Conservation (phyloP, 2,888 invertebrate species). For the Pristionchus japonicus region DNA sequence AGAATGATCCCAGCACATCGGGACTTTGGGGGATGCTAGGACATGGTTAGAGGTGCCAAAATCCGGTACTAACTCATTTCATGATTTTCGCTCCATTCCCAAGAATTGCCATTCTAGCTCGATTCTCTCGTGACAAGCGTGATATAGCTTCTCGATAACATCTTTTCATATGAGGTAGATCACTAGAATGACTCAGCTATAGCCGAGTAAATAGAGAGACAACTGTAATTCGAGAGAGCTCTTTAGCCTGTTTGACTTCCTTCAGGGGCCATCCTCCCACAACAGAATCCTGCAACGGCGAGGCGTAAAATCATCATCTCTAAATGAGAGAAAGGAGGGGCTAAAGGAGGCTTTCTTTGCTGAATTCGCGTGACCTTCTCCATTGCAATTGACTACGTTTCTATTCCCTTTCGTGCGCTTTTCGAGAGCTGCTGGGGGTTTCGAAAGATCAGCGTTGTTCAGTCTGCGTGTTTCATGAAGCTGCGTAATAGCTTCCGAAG, state of each 20-base stretch:
- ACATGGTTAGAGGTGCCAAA: too few species aligned
- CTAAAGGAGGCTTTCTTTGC: neutral
- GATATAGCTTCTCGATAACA: neutral
- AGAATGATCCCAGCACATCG: too few species aligned
- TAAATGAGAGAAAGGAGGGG: constrained; percentile 6
- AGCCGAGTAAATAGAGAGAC: neutral
- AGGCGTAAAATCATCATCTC: neutral
- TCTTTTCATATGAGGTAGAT: neutral
- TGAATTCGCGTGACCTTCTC: constrained; percentile 5
- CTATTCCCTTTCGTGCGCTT: neutral
- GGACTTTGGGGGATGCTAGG: too few species aligned
- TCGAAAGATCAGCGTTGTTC: too few species aligned
- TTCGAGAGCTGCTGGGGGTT: too few species aligned
- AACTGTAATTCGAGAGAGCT: neutral
- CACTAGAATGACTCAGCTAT: neutral
- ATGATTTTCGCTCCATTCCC: too few species aligned
- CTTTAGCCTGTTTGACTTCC: neutral
- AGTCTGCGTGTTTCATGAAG: too few species aligned
- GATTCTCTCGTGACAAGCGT: too few species aligned
- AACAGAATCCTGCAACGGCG: neutral
- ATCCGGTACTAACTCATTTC: too few species aligned
- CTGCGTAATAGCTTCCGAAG: too few species aligned
- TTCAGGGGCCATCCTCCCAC: neutral
- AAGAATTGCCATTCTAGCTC: too few species aligned
- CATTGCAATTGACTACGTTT: neutral